Base-by-base conservation (phyloP, 2,797 vertebrate genomes). In the Diglossa cyanea region DNA sequence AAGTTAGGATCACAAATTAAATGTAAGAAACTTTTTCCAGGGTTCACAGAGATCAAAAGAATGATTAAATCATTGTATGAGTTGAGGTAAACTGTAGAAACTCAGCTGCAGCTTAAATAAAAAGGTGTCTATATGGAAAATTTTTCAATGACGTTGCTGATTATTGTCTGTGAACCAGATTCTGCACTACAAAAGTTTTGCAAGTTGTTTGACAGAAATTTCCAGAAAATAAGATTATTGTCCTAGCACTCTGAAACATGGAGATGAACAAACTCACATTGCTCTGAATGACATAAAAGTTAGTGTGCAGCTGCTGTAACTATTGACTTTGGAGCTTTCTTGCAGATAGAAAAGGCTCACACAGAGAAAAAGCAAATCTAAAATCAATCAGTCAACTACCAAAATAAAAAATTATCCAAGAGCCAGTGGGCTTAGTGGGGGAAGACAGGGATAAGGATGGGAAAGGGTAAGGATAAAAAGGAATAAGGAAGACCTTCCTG, bases 1-100 rank as follows among this genome's bases (percentile, higher is more conserved):
- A 93, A 93, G 57, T 75, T 81, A 71, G 5, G 66, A 62, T 14
- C 7, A 77, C 42, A 78, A 94, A 94, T 77, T 72, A 88, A 72
- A 77, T 60, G 15, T 75, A 91, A 83, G 45, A 78, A 78, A 93
- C 8, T 74, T 92, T 75, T 51, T 62, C 13, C 40, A 68, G 21
- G 3, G n/a, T 81, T 93, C 39, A 37, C 9, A 77, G 81, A 91
- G 75, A 80, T 82, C 42, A 60, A 85, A 87, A 72, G 42, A 86
- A 80, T 65, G 35, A 75, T 79, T 80, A 60, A 80, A 72, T 65
- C 17, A 17, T 87, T 60, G 20, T 35, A 39, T 33, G 23, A 80
- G 21, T 70, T 75, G 37, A 53, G 18, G 31, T 35, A 82, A 88
- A 67, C 15, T 33, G 26, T 45, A 83, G 65, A 72, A 86, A 33